Conservation (phyloP, 2,888 invertebrate genomes). For the Eilema griseolum region DNA sequence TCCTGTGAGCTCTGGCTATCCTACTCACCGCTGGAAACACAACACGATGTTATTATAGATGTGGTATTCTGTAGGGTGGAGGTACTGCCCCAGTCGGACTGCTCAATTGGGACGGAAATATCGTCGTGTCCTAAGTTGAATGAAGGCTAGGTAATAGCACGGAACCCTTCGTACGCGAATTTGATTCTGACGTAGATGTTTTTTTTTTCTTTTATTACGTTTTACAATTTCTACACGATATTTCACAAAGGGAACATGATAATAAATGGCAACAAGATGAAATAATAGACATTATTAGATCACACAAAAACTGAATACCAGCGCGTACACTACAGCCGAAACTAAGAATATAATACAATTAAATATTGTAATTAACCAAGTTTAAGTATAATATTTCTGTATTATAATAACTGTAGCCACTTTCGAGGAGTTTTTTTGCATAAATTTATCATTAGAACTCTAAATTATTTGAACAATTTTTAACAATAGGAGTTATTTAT, state of each 20-base stretch:
- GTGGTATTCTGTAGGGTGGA: too few species aligned
- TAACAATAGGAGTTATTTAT: conserved; percentile 9
- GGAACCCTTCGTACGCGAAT: too few species aligned
- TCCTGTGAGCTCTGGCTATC: too few species aligned
- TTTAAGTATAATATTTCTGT: conserved; percentile 7
- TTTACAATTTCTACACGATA: too few species aligned
- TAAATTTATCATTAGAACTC: conserved; percentile 20
- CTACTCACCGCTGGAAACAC: too few species aligned
- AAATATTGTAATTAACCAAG: conserved; percentile 10
- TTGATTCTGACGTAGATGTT: too few species aligned
- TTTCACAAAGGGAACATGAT: neutral
- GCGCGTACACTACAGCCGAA: neutral
- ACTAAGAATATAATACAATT: neutral
- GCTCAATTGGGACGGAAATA: too few species aligned
- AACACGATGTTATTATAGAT: too few species aligned
- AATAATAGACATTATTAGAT: neutral
- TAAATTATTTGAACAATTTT: conserved; percentile 11
- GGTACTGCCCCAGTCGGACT: too few species aligned
- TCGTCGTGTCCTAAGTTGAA: too few species aligned
- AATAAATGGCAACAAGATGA: neutral
- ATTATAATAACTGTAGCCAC: conserved; percentile 10
- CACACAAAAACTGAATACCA: neutral
- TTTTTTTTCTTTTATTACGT: too few species aligned
- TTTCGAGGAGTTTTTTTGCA: conserved; percentile 17
- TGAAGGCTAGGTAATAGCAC: too few species aligned